Percentiles rank a stretch among this genome's conserved stretches.
Evolutionary conservation across 1,140 invertebrate genomes (phyloP).

Genomic region (Theocolax elegans): DNA sequence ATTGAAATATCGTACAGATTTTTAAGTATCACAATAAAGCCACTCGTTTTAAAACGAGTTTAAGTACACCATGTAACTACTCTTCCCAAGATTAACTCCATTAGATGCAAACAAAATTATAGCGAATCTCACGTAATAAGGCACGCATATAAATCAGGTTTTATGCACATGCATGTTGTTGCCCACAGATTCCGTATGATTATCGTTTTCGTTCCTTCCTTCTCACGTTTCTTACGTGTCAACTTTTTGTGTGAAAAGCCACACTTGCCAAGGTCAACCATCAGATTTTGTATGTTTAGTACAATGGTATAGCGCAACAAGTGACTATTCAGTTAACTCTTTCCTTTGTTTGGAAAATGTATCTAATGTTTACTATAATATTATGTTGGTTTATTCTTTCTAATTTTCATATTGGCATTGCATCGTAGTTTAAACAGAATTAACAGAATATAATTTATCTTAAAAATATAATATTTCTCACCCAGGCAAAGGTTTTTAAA

Average conservation of each 20-base stretch:
- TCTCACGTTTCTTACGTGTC: not conserved
- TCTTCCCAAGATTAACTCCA: not conserved
- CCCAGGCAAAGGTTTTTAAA: no score
- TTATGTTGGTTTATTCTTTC: no score
- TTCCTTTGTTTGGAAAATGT: no score
- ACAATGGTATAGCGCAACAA: not conserved
- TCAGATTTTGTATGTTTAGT: not conserved
- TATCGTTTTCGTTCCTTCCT: slow-evolving; percentile 1
- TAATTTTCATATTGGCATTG: no score
- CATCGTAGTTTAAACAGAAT: no score
- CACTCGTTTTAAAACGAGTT: not conserved
- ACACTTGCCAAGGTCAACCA: not conserved
- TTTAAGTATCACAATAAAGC: not conserved
- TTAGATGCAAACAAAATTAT: slow-evolving; percentile 4
- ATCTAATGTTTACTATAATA: no score
- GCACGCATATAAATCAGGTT: slow-evolving; percentile 1
- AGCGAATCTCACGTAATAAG: slow-evolving; percentile 7
- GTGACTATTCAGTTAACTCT: no score
- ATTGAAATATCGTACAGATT: not conserved
- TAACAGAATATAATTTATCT: no score
- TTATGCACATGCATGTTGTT: not conserved
- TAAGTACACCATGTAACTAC: not conserved
- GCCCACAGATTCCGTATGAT: not conserved
- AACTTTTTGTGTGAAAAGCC: not conserved
- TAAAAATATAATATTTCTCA: no score